Conservation (phyloP, 2,888 invertebrate species). For the Pyrgus malvae region DNA sequence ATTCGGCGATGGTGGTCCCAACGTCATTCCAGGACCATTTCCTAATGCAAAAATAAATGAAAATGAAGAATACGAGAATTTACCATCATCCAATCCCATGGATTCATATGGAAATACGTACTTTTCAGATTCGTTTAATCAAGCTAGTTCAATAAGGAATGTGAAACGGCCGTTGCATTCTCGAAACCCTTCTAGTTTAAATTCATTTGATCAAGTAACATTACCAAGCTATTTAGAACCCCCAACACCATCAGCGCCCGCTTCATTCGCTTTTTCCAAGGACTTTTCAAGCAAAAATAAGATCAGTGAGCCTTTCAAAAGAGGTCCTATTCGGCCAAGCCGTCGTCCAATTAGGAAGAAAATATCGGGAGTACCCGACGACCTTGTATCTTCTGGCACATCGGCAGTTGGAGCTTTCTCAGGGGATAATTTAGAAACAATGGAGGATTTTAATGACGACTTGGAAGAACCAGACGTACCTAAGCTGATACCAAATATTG, state of each 20-base stretch:
- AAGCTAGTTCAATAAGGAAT: constrained; percentile 65
- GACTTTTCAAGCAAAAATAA: constrained; percentile 62
- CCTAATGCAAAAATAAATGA: constrained; percentile 53
- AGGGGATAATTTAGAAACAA: constrained; percentile 49
- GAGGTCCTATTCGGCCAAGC: constrained; percentile 61
- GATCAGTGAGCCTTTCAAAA: constrained; percentile 58
- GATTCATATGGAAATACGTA: constrained; percentile 73
- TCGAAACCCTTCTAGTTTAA: constrained; percentile 46
- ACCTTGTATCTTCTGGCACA: constrained; percentile 68
- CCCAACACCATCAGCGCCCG: constrained; percentile 64
- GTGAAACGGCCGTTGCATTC: constrained; percentile 56
- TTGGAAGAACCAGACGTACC: constrained; percentile 55
- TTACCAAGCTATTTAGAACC: constrained; percentile 76
- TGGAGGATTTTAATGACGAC: constrained; percentile 62
- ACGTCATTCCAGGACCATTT: constrained; percentile 63
- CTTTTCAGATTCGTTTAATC: constrained; percentile 70
- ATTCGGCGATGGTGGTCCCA: constrained; percentile 55
- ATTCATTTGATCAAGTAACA: constrained; percentile 57
- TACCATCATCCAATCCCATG: constrained; percentile 50
- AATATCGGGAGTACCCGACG: constrained; percentile 63
- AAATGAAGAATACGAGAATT: constrained; percentile 51
- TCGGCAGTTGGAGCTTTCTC: constrained; percentile 61
- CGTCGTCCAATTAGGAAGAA: constrained; percentile 73
- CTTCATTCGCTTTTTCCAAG: constrained; percentile 60
- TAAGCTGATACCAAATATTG: constrained; percentile 34